These are phyloP conservation scores for Macrosoma leucophasiata DNA, from an alignment of 2,888 invertebrate species.

Conservation along the genomic window DNA sequence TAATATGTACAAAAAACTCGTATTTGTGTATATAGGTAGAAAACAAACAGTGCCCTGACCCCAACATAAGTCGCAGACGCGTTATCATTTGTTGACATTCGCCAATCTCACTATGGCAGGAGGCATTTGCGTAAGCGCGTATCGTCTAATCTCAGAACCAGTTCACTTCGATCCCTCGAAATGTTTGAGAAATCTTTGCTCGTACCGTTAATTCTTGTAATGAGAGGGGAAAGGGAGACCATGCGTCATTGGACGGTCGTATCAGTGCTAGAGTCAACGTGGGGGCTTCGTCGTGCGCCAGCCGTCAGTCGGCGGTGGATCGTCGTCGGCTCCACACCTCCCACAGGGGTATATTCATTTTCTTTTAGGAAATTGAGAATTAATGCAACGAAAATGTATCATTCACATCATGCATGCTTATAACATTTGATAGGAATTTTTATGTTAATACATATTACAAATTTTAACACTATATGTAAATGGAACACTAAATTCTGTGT, in stretches of 20 bases:
- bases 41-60: slow-evolving; percentile 52
- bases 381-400: too few species aligned
- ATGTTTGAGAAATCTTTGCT: slow-evolving; percentile 3
- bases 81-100: slow-evolving; percentile 61
- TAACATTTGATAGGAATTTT: too few species aligned
- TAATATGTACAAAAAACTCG: too few species aligned
- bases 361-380: slow-evolving; percentile 9
- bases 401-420: too few species aligned
- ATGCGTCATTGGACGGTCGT: slow-evolving; percentile 33
- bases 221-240: slow-evolving; percentile 29
- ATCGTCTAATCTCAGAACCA: slow-evolving; percentile 41
- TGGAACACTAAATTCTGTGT: background rate
- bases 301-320: slow-evolving; percentile 61
- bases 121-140: slow-evolving; percentile 68
- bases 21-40: slow-evolving; percentile 15
- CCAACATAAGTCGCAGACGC: slow-evolving; percentile 45
- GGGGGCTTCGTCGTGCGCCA: slow-evolving; percentile 38
- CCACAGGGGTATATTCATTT: slow-evolving; percentile 27
- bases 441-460: too few species aligned
- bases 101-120: slow-evolving; percentile 49
- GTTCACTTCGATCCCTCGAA: slow-evolving; percentile 25
- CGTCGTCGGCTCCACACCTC: slow-evolving; percentile 56
- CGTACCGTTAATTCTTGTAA: background rate
- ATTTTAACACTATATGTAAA: too few species aligned
- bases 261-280: slow-evolving; percentile 56